phyloP scores from a whole-genome alignment of 2,797 vertebrate genomes.

The Pseudochaenichthys georgianus region DNA sequence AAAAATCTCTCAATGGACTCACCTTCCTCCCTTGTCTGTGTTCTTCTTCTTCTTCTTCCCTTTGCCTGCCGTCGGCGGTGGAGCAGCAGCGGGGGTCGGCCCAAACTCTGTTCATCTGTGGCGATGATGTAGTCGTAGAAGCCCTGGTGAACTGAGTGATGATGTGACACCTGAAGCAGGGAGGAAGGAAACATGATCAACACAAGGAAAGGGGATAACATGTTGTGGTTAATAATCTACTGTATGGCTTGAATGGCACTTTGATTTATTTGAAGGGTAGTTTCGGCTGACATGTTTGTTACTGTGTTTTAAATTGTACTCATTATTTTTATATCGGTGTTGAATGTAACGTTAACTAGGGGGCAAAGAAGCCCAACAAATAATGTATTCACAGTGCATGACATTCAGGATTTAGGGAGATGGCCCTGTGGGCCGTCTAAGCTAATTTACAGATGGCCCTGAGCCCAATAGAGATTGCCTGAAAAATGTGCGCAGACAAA shows the following conservation, averaged over 20 bases:
- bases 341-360: too few species aligned
- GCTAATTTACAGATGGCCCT: too few species aligned
- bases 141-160: constrained; percentile 93
- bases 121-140: constrained; percentile 94
- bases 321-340: too few species aligned
- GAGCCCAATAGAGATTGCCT: too few species aligned
- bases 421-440: too few species aligned
- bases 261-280: background rate
- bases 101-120: constrained; percentile 88
- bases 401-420: too few species aligned
- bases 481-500: too few species aligned
- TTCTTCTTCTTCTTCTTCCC: constrained; percentile 72
- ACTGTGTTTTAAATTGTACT: too few species aligned
- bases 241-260: background rate
- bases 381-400: too few species aligned
- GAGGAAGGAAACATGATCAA: fast-evolving
- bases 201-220: background rate
- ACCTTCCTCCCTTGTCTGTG: constrained; percentile 66
- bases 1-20: constrained; percentile 22
- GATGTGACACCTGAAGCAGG: constrained; percentile 89
- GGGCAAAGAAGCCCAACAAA: too few species aligned
- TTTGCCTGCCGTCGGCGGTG: constrained; percentile 45
- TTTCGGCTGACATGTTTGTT: background rate
- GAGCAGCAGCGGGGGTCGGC: constrained; percentile 38
- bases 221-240: background rate